These are phyloP conservation scores for Rattus norvegicus DNA, from an alignment of 2,113 vertebrate genomes.

Conservation along the genomic window DNA sequence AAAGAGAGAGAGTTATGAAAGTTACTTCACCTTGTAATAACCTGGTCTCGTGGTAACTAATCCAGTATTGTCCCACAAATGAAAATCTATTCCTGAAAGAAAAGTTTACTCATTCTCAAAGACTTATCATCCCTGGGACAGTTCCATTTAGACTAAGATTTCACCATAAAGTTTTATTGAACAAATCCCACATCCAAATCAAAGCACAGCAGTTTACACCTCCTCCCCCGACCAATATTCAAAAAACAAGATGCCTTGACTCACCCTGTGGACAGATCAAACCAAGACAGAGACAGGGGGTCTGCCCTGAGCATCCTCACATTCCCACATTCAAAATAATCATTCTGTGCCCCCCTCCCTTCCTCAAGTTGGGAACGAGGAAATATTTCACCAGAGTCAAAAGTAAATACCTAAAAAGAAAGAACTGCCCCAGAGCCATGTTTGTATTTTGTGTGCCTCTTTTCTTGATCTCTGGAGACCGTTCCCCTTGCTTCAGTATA, in stretches of 20 bases:
- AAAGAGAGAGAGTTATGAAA: neutral
- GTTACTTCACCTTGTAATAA: neutral
- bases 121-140: neutral
- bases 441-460: neutral
- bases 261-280: neutral
- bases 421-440: too few relatives aligned
- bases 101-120: neutral
- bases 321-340: neutral
- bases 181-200: neutral
- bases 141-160: neutral
- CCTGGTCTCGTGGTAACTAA: neutral
- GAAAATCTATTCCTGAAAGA: neutral
- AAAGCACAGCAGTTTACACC: too few relatives aligned
- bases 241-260: neutral
- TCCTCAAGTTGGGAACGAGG: neutral
- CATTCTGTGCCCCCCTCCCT: too few relatives aligned
- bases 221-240: too few relatives aligned
- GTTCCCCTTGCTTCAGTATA: neutral
- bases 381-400: neutral
- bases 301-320: neutral
- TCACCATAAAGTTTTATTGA: neutral
- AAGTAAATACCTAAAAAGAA: neutral
- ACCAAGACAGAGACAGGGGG: neutral
- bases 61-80: neutral
- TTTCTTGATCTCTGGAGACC: neutral